Evolutionary conservation across 2,888 invertebrate genomes (phyloP), one percentile per base, ranked within the genome.

Genomic region (Gandaritis pyraliata): DNA sequence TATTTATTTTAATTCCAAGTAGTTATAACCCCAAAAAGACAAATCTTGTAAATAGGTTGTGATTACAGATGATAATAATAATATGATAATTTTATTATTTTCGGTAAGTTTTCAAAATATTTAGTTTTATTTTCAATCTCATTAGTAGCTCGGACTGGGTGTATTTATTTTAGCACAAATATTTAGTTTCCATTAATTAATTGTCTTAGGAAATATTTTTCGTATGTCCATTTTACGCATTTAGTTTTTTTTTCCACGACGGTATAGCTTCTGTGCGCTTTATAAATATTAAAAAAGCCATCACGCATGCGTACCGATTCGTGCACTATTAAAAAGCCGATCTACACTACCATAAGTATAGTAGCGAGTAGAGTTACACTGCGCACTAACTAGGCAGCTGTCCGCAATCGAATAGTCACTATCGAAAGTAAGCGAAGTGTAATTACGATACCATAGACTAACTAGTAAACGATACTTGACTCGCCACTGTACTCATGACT

Each of bases 201-300:
- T 18, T 30, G 33, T 45, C 11, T 11, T 18, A 43, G 11, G 11
- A 15, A 13, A 38, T 53, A 43, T 48, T 47, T 29, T 56, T 43
- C 23, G 12, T 49, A 33, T 56, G 0, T 48, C 15, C 0, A 12
- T 38, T 45, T 50, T 29, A 30, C 53, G 58, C 47, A 59, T 59
- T 59, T 59, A 43, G 18, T 33, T 38, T 49, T 47, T 11, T 48
- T 66, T 43, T 16, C 4, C 72, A 70, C 81, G 86, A 86, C 74
- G 78, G 84, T 81, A 81, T 54, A 71, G 87, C 86, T 86, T 85
- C 85, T 79, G 73, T 86, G 83, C 71, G 86, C 86, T 87, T 87
- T 87, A 77, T 65, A 59, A 4, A 15, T 55, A 54, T 47, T 46
- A 23, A 63, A 75, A 81, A 87, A 87, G 84, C 81, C 82, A 82